Evolutionary conservation across 2,888 invertebrate species (phyloP), one percentile per base, ranked within the genome.

Genomic region (Ctena decussata): DNA sequence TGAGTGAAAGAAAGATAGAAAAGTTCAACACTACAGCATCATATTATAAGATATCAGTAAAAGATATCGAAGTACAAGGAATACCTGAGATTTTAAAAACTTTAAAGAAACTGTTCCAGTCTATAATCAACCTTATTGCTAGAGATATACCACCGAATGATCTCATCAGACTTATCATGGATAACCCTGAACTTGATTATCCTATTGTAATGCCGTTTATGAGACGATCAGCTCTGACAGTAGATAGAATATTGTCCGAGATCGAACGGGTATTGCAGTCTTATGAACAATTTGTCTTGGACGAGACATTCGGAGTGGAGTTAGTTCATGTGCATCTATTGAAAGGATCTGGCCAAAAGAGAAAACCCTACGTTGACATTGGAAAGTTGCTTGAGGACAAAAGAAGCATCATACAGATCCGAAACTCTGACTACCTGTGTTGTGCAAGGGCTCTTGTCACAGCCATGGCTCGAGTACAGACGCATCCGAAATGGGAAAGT

Each of bases 231-330:
- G 27, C 71, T 18, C 35, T 87, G 32, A 82, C 82, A 6, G 84
- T 75, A 2, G 84, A 87, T 1, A 37, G 80, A 21, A 32, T 85
- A 6, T n/a, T 87, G 15, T 46, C 80, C 1, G 85, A 87, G 74
- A 82, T 87, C 15, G 85, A 87, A 49, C 53, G 84, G 2, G 82
- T 85, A 3, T 57, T 82, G 11, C 82, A 85, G 24, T 82, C 84
- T 6, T 78, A 83, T 24, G 79, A 87, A 37, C 73, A 87, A 70
- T 46, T 46, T 15, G 46, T 46, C 3, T 12, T 46, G 2, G 46
- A 46, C 18, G 21, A 46, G 21, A 46, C 46, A 21, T 46, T 46
- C 21, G 46, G 46, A 3, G 21, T 18, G 46, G 11, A 46, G 18
- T 18, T 18, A 12, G 46, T 46, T 8, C 46, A 12, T 46, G 46